Conservation (phyloP, 2,888 invertebrate genomes). For the Thymelicus lineola region DNA sequence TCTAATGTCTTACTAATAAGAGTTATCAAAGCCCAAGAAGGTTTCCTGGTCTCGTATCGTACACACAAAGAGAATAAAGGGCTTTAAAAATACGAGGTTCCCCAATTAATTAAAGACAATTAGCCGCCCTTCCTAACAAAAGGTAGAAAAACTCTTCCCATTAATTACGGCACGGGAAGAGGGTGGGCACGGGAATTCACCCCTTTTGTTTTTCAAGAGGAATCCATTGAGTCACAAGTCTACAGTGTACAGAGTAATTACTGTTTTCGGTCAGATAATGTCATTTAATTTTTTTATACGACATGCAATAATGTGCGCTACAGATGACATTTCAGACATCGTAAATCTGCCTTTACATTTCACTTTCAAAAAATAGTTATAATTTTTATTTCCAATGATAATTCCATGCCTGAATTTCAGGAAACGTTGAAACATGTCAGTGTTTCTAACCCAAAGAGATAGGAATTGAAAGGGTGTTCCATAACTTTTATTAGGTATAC, state of each 20-base stretch:
- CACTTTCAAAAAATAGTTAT: too few relatives aligned
- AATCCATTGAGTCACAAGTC: conserved; percentile 52
- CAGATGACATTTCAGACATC: too few relatives aligned
- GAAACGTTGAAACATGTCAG: too few relatives aligned
- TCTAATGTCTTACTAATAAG: conserved; percentile 5
- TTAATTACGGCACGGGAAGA: conserved; percentile 68
- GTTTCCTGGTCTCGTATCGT: conserved; percentile 16
- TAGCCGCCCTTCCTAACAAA: conserved; percentile 81
- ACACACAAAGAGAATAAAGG: conserved; percentile 68
- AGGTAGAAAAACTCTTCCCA: conserved; percentile 81
- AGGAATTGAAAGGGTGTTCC: too few relatives aligned
- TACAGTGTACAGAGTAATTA: conserved; percentile 23
- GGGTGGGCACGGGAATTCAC: conserved; percentile 54
- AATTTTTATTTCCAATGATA: too few relatives aligned
- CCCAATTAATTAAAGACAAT: conserved; percentile 83
- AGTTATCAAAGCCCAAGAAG: conserved; percentile 33
- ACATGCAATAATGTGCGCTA: too few relatives aligned
- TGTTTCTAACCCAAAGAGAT: too few relatives aligned
- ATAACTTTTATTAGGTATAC: too few relatives aligned
- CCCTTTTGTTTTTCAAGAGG: conserved; percentile 66
- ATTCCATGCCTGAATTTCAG: too few relatives aligned
- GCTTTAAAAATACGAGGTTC: conserved; percentile 74
- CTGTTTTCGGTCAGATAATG: neutral
- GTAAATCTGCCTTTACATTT: too few relatives aligned
- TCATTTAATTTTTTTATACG: neutral